These are phyloP conservation scores for Tiphia femorata DNA, from an alignment of 2,888 invertebrate genomes.

Conservation along the genomic window DNA sequence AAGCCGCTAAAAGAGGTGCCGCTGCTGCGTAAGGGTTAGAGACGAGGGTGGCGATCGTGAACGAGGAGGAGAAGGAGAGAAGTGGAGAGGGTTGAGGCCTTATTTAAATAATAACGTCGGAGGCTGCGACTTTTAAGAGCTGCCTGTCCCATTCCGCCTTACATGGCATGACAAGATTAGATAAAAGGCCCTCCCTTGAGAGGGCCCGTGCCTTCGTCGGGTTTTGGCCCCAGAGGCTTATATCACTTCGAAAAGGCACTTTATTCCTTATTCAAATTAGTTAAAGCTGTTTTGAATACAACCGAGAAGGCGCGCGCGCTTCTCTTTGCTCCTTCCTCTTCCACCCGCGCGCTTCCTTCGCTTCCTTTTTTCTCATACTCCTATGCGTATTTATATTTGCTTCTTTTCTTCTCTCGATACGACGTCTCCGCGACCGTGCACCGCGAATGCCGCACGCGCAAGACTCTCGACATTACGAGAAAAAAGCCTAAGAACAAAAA, in stretches of 20 bases:
- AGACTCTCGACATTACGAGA: constrained; percentile 2
- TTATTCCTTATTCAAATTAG: constrained; percentile 66
- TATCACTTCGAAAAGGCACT: constrained; percentile 57
- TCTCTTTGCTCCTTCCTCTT: neutral
- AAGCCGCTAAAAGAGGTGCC: too few relatives aligned
- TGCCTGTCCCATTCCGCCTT: constrained; percentile 55
- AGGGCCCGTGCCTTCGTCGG: constrained; percentile 13
- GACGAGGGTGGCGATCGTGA: constrained; percentile 1
- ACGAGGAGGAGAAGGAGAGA: constrained; percentile 14
- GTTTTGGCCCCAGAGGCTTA: constrained; percentile 40
- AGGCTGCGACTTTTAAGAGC: constrained; percentile 51
- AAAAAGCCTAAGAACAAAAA: too few relatives aligned
- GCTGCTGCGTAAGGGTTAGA: too few relatives aligned
- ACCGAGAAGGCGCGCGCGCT: constrained; percentile 46
- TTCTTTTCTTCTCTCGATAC: too few relatives aligned
- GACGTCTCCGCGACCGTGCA: too few relatives aligned
- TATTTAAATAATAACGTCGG: constrained; percentile 60
- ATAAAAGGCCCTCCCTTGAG: constrained; percentile 43
- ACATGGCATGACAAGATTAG: constrained; percentile 61
- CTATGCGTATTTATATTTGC: too few relatives aligned
- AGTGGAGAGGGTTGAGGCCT: constrained; percentile 23
- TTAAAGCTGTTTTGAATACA: constrained; percentile 62
- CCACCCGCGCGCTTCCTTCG: neutral
- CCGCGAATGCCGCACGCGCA: too few relatives aligned
- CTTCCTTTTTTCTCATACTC: too few relatives aligned